Conservation (phyloP, 2,113 vertebrate species). For the Condylura cristata region DNA sequence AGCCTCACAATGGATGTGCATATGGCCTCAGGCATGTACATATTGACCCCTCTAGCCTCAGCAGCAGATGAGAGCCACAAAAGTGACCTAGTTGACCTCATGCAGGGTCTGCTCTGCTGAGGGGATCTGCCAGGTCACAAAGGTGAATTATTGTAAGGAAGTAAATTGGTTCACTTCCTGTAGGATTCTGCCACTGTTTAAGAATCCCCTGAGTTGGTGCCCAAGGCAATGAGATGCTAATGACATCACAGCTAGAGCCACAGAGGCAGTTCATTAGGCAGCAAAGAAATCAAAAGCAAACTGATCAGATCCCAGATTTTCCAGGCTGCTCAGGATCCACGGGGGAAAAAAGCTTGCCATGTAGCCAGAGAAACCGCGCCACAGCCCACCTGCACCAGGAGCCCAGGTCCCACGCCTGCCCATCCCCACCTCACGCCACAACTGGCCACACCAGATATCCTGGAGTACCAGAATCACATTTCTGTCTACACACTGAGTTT, state of each 20-base stretch:
- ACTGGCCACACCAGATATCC: neutral
- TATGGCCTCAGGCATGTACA: neutral
- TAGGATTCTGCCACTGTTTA: constrained; percentile 49
- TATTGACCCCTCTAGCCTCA: neutral
- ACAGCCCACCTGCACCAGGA: neutral
- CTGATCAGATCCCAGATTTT: constrained; percentile 28
- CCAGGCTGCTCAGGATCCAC: neutral
- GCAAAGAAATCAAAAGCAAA: constrained; percentile 51
- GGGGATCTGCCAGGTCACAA: neutral
- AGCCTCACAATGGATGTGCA: neutral
- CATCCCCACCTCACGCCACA: rapidly evolving
- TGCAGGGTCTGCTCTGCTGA: neutral
- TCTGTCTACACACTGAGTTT: rapidly evolving
- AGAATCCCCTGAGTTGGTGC: constrained; percentile 41
- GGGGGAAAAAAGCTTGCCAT: neutral
- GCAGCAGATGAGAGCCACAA: neutral
- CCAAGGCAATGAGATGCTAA: constrained; percentile 65
- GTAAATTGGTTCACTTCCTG: constrained; percentile 65
- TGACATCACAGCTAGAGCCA: constrained; percentile 57
- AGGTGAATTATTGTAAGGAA: constrained; percentile 37
- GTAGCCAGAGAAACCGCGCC: neutral
- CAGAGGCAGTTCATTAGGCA: constrained; percentile 65
- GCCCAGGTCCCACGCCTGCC: neutral
- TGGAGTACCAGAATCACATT: neutral
- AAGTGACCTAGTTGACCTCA: neutral